phyloP scores from a whole-genome alignment of 1,140 invertebrate genomes.

The Camponotus vicinus region DNA sequence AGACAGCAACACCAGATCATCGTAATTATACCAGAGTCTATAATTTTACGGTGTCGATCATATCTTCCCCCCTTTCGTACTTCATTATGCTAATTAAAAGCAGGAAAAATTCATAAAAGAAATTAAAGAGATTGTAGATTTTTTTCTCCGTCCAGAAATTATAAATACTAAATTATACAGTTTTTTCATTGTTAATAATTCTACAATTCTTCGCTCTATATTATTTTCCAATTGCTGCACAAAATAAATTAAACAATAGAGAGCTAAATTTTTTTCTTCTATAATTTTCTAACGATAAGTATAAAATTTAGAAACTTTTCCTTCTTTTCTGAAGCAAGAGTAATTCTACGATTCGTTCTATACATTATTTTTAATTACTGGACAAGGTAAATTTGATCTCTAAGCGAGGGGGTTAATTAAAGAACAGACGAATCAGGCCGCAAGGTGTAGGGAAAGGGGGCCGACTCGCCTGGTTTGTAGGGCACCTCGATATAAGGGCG shows the following conservation, averaged over 20 bases:
- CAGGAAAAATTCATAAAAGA: neutral
- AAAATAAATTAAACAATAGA: neutral
- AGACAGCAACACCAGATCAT: neutral
- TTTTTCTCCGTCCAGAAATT: neutral
- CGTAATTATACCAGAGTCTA: slow-evolving; percentile 2
- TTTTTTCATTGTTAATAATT: neutral
- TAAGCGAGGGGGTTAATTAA: slow-evolving; percentile 1
- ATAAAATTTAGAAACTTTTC: neutral
- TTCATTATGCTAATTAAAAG: slow-evolving; percentile 29
- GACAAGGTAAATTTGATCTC: neutral
- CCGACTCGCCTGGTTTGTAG: slow-evolving; percentile 25
- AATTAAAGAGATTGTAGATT: neutral
- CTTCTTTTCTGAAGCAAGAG: neutral
- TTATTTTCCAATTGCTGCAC: neutral
- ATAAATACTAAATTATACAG: neutral
- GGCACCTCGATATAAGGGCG: slow-evolving; percentile 59
- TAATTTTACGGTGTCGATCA: slow-evolving; percentile 10
- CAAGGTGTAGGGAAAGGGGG: neutral
- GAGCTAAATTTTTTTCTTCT: neutral
- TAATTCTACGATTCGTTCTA: neutral
- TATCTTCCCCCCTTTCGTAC: slow-evolving; percentile 15
- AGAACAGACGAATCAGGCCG: slow-evolving; percentile 6
- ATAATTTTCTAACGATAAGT: neutral
- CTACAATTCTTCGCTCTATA: slow-evolving; percentile 4
- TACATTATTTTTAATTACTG: slow-evolving; percentile 33